phyloP scores from a whole-genome alignment of 2,888 invertebrate species.

The Stenurella melanura region DNA sequence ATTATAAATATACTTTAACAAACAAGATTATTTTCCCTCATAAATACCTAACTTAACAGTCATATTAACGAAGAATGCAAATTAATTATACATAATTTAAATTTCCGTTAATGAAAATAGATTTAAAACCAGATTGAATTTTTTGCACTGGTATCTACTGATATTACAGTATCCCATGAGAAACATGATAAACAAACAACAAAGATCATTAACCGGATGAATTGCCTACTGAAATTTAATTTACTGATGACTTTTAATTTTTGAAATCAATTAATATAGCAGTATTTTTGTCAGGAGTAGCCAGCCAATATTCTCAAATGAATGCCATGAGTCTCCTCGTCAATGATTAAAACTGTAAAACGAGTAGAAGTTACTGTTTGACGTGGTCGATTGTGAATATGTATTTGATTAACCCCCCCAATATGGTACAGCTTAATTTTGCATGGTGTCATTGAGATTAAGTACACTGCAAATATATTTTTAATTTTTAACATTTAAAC shows the following conservation, averaged over 20 bases:
- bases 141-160: neutral
- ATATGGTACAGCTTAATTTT: too few relatives aligned
- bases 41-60: neutral
- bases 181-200: neutral
- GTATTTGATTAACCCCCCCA: too few relatives aligned
- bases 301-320: too few relatives aligned
- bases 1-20: too few relatives aligned
- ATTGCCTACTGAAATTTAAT: constrained; percentile 6
- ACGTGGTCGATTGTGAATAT: too few relatives aligned
- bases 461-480: too few relatives aligned
- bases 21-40: too few relatives aligned
- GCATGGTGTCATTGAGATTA: too few relatives aligned
- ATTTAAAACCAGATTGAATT: neutral
- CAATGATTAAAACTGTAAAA: too few relatives aligned
- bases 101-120: neutral
- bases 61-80: neutral
- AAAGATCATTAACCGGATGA: neutral
- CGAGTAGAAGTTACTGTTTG: too few relatives aligned
- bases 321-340: too few relatives aligned
- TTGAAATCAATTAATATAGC: constrained; percentile 15
- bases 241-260: constrained; percentile 24
- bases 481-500: too few relatives aligned
- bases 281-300: neutral
- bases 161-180: neutral
- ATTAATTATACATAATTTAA: neutral